Evolutionary conservation across 2,797 vertebrate genomes (phyloP).

Genomic region (Melanotaenia trifasciata): DNA sequence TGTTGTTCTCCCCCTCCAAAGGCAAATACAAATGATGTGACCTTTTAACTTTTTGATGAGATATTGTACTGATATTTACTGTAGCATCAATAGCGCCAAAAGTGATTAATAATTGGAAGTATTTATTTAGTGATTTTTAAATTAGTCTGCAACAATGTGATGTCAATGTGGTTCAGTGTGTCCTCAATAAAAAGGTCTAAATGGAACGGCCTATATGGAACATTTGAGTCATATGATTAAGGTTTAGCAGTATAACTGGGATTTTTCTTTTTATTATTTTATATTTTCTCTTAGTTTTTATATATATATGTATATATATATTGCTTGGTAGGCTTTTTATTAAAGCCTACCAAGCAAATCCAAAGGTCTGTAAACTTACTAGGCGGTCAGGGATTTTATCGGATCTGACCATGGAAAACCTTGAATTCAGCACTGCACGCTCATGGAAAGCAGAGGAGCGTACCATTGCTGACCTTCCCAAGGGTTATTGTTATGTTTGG

Average conservation of each 20-base stretch:
- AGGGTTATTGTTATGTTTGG: slow-evolving; percentile 80
- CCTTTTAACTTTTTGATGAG: background rate
- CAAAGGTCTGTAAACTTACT: slow-evolving; percentile 28
- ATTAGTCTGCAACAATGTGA: background rate
- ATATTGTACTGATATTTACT: background rate
- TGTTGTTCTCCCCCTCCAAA: background rate
- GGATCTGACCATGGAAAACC: slow-evolving; percentile 63
- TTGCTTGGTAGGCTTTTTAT: background rate
- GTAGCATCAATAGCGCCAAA: background rate
- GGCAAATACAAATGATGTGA: background rate
- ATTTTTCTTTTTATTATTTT: background rate
- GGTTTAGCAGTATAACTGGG: background rate
- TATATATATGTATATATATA: too few species aligned
- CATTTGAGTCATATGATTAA: background rate
- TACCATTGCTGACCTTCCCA: slow-evolving; percentile 38
- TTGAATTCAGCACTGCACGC: slow-evolving; percentile 53
- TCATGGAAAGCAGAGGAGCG: slow-evolving; percentile 63
- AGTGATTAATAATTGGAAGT: background rate
- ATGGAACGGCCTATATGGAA: background rate
- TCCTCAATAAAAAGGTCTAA: background rate
- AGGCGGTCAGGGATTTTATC: slow-evolving; percentile 37
- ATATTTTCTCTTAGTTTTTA: background rate
- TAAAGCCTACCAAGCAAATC: slow-evolving; percentile 7
- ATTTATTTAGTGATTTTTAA: background rate
- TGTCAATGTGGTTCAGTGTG: background rate